Evolutionary conservation across 2,888 invertebrate genomes (phyloP), one percentile per base, ranked within the genome.

Genomic region (Ecdyonurus torrentis): DNA sequence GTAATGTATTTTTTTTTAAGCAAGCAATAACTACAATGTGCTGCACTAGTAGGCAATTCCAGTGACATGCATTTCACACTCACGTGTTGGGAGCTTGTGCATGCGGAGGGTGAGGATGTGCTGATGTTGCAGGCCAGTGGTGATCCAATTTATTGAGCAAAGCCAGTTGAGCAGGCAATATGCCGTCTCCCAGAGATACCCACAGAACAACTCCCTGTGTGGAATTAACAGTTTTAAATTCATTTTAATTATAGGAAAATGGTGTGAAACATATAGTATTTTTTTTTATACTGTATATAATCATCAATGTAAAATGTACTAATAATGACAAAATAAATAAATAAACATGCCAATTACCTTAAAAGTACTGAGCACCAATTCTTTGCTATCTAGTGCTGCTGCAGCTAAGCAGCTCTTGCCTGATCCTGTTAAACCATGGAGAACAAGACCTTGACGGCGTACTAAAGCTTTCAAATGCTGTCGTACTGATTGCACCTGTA

Each of bases 391-490:
- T 2, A 86, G 73, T 3, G 80, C 80, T 64, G 80, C 81, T 64
- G 83, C 80, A 1, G 83, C 83, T 10, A 86, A 74, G 62, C 83
- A 81, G 0, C 86, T 84, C 75, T 87, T 88, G 24, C 88, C 89
- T 67, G 80, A 83, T 1, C 88, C 88, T n/a, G 84, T 79, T 85
- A 87, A 86, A 10, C 88, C 88, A 71, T 85, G 82, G 18, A 88
- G 75, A 0, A 80, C 82, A 1, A 87, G 73, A 66, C 82, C 81
- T 65, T 80, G 77, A 66, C 81, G 79, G 2, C 81, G 77, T 24
- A 75, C 69, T 23, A 85, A 70, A 1, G 70, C 69, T 60, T 71
- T 71, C 50, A 86, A 70, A 61, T 75, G 75, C n/a, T 68, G 65
- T 58, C 75, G 77, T 58, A 85, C 74, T 67, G 76, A 72, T 64